Base-by-base conservation (phyloP, 2,888 invertebrate species). In the Nasonia oneida region DNA sequence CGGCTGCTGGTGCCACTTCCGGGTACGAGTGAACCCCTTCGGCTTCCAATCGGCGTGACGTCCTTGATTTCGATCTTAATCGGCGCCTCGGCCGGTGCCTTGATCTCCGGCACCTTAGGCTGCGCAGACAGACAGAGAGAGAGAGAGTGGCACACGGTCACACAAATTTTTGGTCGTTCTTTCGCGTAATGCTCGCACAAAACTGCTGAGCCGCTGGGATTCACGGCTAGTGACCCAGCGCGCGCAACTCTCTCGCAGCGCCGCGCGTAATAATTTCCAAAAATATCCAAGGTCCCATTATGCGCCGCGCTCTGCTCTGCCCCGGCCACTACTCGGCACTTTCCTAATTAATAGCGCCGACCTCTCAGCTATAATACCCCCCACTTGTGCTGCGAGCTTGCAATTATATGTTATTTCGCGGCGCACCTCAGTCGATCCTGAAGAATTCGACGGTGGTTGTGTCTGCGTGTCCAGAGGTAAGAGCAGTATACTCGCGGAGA, bases 41-140 rank as follows among this genome's bases (percentile, higher is more conserved):
- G 95, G 90, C 95, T 94, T 88, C 96, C 96, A 64, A 95, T 94
- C 3, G 96, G 96, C 39, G 96, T 96, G 91, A 95, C 96, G 92
- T 98, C 98, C 87, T 96, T 96, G 89, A 96, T 96, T 93, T 98
- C 98, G 92, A 98, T 97, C 94, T 97, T 97, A 14, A 47, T 47
- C 67, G 97, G 97, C 86, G 97, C 96, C 75, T 95, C 95, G 3
- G 93, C 86, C 1, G 97, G 96, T 57, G 94, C 93, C 90, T 94
- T 95, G 87, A 94, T 94, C 89, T 94, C 93, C 61, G 94, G 94
- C 89, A 95, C 94, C 89, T 94, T 94, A 73, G 85, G 85, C 80
- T 86, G 39, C 18, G 18, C 3, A 18, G 15, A 64, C 50, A 47
- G 14, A 67, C 33, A 74, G 23, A 37, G 50, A n/a, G 3, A 53